Evolutionary conservation across 2,113 vertebrate genomes (phyloP).

Genomic region (Tachycineta bicolor): DNA sequence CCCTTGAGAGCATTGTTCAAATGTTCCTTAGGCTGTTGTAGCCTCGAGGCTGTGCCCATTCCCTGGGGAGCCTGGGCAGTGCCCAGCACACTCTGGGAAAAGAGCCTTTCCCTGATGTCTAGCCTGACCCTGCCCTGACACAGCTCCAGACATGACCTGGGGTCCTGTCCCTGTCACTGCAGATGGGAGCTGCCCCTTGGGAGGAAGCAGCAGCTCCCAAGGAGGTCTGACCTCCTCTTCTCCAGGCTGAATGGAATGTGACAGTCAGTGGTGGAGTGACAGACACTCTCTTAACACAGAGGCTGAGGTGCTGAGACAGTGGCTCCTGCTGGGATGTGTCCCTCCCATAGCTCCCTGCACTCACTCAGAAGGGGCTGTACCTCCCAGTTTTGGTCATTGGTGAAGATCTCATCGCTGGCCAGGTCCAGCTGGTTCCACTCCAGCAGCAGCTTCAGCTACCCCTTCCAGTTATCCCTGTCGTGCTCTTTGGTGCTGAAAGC

Average conservation of each 20-base stretch:
- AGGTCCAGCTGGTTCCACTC: constrained; percentile 85
- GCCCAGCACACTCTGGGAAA: neutral
- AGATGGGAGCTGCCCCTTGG: neutral
- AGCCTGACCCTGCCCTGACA: neutral
- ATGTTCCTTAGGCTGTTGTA: rapidly evolving
- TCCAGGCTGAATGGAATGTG: too few relatives aligned
- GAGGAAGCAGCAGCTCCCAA: neutral
- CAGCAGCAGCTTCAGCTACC: constrained; percentile 81
- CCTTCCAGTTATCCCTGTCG: constrained; percentile 80
- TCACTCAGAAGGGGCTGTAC: constrained; percentile 10
- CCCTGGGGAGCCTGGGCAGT: neutral
- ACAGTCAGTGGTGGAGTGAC: neutral
- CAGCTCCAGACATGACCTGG: rapidly evolving
- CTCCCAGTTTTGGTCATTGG: constrained; percentile 82
- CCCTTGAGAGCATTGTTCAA: rapidly evolving
- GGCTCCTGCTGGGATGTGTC: neutral
- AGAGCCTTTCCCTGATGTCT: neutral
- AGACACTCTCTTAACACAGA: neutral
- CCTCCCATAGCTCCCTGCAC: neutral
- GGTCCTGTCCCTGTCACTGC: neutral
- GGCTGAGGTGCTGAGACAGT: neutral
- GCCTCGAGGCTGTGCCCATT: neutral
- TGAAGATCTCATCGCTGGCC: constrained; percentile 82
- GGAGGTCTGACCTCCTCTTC: neutral
- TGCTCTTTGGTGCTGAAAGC: constrained; percentile 82